Conservation (phyloP, 1,140 invertebrate genomes). For the Listronotus bonariensis region DNA sequence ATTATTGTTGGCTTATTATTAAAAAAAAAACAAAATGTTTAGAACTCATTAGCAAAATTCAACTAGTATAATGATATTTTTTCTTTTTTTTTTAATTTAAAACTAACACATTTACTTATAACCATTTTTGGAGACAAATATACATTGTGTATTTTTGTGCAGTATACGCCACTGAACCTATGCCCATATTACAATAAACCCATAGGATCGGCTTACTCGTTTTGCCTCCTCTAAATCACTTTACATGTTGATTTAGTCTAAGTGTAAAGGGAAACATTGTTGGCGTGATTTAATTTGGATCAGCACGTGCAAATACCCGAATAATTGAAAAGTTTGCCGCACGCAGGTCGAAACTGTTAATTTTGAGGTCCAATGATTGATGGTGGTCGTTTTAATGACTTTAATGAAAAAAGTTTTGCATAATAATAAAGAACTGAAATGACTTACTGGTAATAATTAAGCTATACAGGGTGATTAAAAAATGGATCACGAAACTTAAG, state of each 20-base stretch:
- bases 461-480: too few relatives aligned
- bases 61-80: too few relatives aligned
- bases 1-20: too few relatives aligned
- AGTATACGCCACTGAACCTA: too few relatives aligned
- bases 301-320: slow-evolving; percentile 33
- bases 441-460: too few relatives aligned
- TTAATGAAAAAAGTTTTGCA: slow-evolving; percentile 35
- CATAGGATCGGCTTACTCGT: not conserved
- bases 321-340: slow-evolving; percentile 34
- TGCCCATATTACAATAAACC: not conserved
- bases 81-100: too few relatives aligned
- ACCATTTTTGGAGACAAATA: too few relatives aligned
- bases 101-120: too few relatives aligned
- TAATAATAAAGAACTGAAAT: slow-evolving; percentile 11
- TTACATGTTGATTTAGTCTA: slow-evolving; percentile 20
- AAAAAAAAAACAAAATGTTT: too few relatives aligned
- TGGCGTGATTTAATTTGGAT: slow-evolving; percentile 20
- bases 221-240: not conserved
- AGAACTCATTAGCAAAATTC: too few relatives aligned
- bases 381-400: slow-evolving; percentile 26
- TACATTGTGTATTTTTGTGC: too few relatives aligned
- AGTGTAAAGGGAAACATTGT: slow-evolving; percentile 24
- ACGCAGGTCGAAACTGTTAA: slow-evolving; percentile 32
- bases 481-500: too few relatives aligned
- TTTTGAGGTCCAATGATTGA: slow-evolving; percentile 31